A percentile compares a stretch with the other conserved stretches of the same genome.
Evolutionary conservation across 2,113 vertebrate genomes (phyloP).

Genomic region (Phasianus colchicus): DNA sequence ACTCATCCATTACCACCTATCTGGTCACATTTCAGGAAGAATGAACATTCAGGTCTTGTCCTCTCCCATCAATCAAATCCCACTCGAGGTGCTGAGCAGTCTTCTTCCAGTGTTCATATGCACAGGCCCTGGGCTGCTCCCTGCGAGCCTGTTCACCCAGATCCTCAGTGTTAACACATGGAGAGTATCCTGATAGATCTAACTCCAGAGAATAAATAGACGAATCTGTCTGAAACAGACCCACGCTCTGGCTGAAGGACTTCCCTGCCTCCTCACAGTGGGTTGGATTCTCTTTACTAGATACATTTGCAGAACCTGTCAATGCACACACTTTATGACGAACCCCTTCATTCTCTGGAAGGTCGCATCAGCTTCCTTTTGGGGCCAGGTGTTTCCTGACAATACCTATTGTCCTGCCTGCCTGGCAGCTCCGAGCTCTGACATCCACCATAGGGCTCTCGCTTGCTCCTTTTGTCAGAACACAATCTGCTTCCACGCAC

Average conservation of each 20-base stretch:
- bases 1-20: slow-evolving; percentile 28
- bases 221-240: not conserved
- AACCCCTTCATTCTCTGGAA: not conserved
- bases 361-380: slow-evolving; percentile 71
- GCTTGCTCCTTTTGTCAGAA: slow-evolving; percentile 66
- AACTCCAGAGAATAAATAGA: not conserved
- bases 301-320: slow-evolving; percentile 23
- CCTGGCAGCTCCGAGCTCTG: not conserved
- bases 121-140: not conserved
- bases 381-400: slow-evolving; percentile 83
- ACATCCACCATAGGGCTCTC: slow-evolving; percentile 57
- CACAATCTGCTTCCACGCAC: slow-evolving; percentile 72
- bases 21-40: slow-evolving; percentile 47
- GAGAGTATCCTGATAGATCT: slow-evolving; percentile 10
- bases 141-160: slow-evolving; percentile 14
- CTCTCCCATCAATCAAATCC: not conserved
- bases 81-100: slow-evolving; percentile 7
- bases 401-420: slow-evolving; percentile 50
- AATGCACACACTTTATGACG: slow-evolving; percentile 6
- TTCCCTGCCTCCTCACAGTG: not conserved
- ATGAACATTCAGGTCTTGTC: not conserved
- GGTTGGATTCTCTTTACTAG: slow-evolving; percentile 20
- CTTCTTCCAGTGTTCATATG: not conserved
- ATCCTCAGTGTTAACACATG: not conserved
- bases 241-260: not conserved